phyloP scores from a whole-genome alignment of 2,888 invertebrate genomes.

The Heliconius ethilla region DNA sequence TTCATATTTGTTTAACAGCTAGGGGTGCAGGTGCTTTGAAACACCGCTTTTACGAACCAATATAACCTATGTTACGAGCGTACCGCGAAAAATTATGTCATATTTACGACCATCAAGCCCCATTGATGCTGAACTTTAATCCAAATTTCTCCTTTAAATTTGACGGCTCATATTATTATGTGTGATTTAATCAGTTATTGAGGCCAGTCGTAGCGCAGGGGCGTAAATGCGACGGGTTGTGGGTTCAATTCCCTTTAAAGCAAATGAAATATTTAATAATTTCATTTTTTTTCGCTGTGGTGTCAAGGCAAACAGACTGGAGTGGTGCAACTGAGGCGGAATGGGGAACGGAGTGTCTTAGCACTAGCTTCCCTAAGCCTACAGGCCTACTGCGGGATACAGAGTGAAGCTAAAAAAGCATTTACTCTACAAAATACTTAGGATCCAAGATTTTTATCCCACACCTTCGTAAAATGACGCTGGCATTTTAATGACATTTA shows the following conservation, averaged over 20 bases:
- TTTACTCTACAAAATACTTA: background rate
- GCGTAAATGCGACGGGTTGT: too few species aligned
- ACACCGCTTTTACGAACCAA: slow-evolving; percentile 49
- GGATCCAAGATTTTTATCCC: background rate
- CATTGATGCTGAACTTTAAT: slow-evolving; percentile 13
- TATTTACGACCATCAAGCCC: slow-evolving; percentile 37
- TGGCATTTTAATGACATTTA: slow-evolving; percentile 13
- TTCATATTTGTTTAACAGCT: slow-evolving; percentile 75
- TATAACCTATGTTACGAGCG: slow-evolving; percentile 25
- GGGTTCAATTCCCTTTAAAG: too few species aligned
- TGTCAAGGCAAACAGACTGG: too few species aligned
- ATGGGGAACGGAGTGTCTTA: too few species aligned
- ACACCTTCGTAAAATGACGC: background rate
- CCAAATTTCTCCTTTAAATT: background rate
- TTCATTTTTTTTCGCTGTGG: too few species aligned
- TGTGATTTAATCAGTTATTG: background rate
- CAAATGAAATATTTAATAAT: too few species aligned
- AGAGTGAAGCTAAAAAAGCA: too few species aligned
- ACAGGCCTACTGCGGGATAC: too few species aligned
- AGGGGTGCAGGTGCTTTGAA: slow-evolving; percentile 75
- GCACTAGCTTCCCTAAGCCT: too few species aligned
- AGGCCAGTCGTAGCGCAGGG: too few species aligned
- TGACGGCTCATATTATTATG: background rate
- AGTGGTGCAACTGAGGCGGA: too few species aligned
- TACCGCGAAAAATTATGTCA: slow-evolving; percentile 44